Conservation (phyloP, 2,797 vertebrate species). For the Neoniphon sammara region DNA sequence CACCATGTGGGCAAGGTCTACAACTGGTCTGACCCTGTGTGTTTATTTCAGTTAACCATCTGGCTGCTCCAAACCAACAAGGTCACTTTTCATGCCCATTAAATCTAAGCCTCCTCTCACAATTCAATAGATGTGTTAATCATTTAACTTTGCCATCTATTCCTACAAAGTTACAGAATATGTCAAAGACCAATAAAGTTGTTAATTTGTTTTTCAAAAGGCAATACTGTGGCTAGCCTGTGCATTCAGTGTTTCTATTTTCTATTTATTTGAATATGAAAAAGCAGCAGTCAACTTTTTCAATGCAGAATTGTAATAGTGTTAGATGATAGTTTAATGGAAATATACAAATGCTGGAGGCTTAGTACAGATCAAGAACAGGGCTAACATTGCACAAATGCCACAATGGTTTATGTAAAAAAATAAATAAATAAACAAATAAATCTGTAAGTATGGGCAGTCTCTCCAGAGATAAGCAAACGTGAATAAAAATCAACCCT, state of each 20-base stretch:
- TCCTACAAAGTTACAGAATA: conserved; percentile 6
- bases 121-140: conserved; percentile 19
- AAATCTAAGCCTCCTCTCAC: conserved; percentile 6
- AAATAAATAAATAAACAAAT: neutral
- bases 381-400: neutral
- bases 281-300: neutral
- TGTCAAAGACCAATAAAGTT: conserved; percentile 7
- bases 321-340: neutral
- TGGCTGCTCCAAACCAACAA: conserved; percentile 73
- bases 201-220: neutral
- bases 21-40: conserved; percentile 67
- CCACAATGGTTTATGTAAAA: neutral
- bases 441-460: neutral
- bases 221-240: neutral
- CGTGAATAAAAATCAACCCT: neutral
- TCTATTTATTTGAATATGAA: neutral
- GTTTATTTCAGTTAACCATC: conserved; percentile 79
- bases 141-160: conserved; percentile 2
- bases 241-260: neutral
- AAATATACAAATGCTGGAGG: neutral
- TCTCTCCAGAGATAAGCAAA: neutral
- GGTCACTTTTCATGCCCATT: conserved; percentile 65
- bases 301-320: neutral
- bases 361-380: neutral
- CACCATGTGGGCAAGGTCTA: conserved; percentile 68